Evolutionary conservation across 2,113 vertebrate genomes (phyloP).

Genomic region (Oryzias melastigma): DNA sequence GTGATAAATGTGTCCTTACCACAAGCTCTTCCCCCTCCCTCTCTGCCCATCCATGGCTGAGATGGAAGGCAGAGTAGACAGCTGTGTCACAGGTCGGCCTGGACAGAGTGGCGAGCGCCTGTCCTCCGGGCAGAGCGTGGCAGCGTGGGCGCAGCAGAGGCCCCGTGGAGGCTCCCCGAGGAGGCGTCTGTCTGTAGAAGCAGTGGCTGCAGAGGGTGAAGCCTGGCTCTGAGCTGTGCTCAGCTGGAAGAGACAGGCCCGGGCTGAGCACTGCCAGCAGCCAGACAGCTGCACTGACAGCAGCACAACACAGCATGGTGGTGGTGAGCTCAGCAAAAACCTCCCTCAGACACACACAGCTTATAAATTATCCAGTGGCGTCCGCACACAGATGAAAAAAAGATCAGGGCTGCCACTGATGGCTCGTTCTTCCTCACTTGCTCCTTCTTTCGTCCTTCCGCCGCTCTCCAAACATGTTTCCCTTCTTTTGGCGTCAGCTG

Average conservation of each 20-base stretch:
- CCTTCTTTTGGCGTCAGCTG: constrained; percentile 35
- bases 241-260: constrained; percentile 58
- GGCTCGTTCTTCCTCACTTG: constrained; percentile 44
- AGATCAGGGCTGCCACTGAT: constrained; percentile 46
- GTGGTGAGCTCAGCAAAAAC: constrained; percentile 63
- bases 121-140: constrained; percentile 64
- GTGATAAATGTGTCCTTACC: constrained; percentile 56
- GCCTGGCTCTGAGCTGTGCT: constrained; percentile 42
- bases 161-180: constrained; percentile 43
- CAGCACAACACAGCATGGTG: constrained; percentile 61
- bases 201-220: constrained; percentile 60
- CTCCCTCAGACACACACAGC: constrained; percentile 31
- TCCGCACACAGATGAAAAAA: constrained; percentile 57
- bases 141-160: constrained; percentile 56
- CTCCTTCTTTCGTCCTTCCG: constrained; percentile 31
- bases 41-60: constrained; percentile 48
- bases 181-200: constrained; percentile 72
- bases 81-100: constrained; percentile 61
- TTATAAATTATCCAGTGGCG: constrained; percentile 67
- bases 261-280: constrained; percentile 64
- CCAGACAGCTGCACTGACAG: constrained; percentile 63
- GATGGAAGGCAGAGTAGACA: constrained; percentile 69
- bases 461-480: constrained; percentile 48
- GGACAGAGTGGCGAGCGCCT: constrained; percentile 67
- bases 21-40: constrained; percentile 30